Percentiles rank a stretch among this genome's conserved stretches.
phyloP scores from a whole-genome alignment of 2,113 vertebrate genomes.

The Ascaphus truei region DNA sequence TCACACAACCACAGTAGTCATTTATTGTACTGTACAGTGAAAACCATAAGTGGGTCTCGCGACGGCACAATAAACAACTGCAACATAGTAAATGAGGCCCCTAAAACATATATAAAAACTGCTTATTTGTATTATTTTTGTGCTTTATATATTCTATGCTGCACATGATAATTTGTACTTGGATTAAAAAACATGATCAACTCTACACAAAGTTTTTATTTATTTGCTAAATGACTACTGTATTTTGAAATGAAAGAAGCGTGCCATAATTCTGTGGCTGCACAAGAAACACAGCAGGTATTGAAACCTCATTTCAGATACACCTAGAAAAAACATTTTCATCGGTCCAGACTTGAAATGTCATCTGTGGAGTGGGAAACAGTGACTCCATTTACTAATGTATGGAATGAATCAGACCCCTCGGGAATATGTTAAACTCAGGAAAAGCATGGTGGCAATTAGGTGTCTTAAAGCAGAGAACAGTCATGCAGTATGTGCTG shows the following conservation, averaged over 20 bases:
- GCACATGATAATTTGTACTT: too few species aligned
- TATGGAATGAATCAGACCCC: conserved; percentile 49
- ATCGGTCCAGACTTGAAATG: not conserved
- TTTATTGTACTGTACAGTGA: too few species aligned
- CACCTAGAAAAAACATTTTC: conserved; percentile 41
- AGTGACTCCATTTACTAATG: conserved; percentile 56
- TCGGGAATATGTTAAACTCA: conserved; percentile 49
- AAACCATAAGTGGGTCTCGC: too few species aligned
- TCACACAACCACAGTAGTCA: too few species aligned
- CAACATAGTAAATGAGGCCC: too few species aligned
- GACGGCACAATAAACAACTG: too few species aligned
- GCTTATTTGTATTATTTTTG: too few species aligned
- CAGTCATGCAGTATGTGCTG: conserved; percentile 39
- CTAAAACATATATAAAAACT: too few species aligned
- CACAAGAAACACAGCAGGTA: not conserved
- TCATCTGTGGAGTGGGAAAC: conserved; percentile 38
- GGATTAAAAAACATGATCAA: not conserved
- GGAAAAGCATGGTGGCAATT: conserved; percentile 45
- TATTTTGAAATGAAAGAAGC: not conserved
- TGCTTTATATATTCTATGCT: too few species aligned
- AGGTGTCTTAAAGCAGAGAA: conserved; percentile 42
- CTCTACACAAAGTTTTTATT: not conserved
- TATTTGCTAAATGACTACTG: not conserved
- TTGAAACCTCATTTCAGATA: conserved; percentile 4
- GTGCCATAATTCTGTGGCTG: not conserved